phyloP scores from a whole-genome alignment of 1,140 invertebrate species.

The Nebria ingens region DNA sequence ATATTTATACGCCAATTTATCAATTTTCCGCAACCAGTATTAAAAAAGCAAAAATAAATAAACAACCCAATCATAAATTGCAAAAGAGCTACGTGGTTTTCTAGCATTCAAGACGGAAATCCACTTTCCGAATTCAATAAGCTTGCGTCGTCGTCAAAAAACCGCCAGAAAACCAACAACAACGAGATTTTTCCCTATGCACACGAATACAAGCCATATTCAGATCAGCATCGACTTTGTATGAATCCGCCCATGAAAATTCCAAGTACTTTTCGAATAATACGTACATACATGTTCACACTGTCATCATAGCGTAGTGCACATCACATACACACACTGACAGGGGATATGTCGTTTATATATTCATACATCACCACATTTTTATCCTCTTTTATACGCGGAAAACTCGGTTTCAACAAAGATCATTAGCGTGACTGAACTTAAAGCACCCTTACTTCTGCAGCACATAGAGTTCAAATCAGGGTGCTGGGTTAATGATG shows the following conservation, averaged over 20 bases:
- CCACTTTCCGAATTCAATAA: not conserved
- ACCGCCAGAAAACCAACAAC: too few relatives aligned
- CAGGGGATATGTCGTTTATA: conserved; percentile 12
- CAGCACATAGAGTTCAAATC: not conserved
- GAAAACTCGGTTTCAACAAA: conserved; percentile 13
- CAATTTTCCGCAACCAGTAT: not conserved
- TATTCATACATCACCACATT: conserved; percentile 13
- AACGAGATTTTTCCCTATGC: too few relatives aligned
- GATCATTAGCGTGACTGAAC: conserved; percentile 10
- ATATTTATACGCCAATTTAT: too few relatives aligned
- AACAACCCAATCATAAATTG: not conserved
- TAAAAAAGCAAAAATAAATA: not conserved
- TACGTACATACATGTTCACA: too few relatives aligned
- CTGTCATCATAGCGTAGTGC: too few relatives aligned
- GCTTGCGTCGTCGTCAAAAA: too few relatives aligned
- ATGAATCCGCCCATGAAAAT: too few relatives aligned
- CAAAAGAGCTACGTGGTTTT: not conserved
- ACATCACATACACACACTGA: too few relatives aligned
- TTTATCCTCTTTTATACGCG: not conserved
- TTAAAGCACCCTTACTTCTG: not conserved
- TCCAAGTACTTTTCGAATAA: too few relatives aligned
- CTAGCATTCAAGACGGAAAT: not conserved
- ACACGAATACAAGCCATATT: too few relatives aligned
- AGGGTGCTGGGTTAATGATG: not conserved
- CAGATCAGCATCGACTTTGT: too few relatives aligned